Evolutionary conservation across 2,888 invertebrate genomes (phyloP).

Genomic region (Lochmaea capreae): DNA sequence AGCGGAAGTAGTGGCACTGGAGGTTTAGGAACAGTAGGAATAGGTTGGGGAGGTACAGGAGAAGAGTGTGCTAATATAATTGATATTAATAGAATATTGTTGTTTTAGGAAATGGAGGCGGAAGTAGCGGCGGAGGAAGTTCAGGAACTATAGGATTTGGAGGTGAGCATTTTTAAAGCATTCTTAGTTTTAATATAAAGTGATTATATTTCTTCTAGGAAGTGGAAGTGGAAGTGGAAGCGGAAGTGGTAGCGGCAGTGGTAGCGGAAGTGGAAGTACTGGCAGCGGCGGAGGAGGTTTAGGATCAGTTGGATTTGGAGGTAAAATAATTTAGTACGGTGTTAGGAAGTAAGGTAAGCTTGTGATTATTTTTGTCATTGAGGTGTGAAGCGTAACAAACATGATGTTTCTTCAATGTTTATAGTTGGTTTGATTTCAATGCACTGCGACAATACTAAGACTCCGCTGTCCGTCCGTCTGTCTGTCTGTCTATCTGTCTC

Average conservation of each 20-base stretch:
- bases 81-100: not conserved
- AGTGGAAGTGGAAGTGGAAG: too few relatives aligned
- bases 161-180: too few relatives aligned
- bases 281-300: not conserved
- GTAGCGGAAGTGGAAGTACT: slow-evolving; percentile 1
- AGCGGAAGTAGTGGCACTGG: not conserved
- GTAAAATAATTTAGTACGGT: not conserved
- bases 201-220: too few relatives aligned
- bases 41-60: not conserved
- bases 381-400: too few relatives aligned
- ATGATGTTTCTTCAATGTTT: too few relatives aligned
- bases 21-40: not conserved
- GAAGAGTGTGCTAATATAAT: not conserved
- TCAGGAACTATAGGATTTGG: too few relatives aligned
- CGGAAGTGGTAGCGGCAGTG: not conserved
- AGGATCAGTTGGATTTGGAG: not conserved
- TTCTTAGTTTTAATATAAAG: too few relatives aligned
- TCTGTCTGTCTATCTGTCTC: too few relatives aligned
- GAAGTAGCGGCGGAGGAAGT: not conserved
- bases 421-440: too few relatives aligned
- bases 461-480: too few relatives aligned
- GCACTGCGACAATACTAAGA: too few relatives aligned
- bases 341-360: not conserved
- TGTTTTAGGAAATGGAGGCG: not conserved
- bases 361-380: not conserved